Evolutionary conservation across 2,113 vertebrate genomes (phyloP), one percentile per base, ranked within the genome.

Genomic region (Sylvietta virens): DNA sequence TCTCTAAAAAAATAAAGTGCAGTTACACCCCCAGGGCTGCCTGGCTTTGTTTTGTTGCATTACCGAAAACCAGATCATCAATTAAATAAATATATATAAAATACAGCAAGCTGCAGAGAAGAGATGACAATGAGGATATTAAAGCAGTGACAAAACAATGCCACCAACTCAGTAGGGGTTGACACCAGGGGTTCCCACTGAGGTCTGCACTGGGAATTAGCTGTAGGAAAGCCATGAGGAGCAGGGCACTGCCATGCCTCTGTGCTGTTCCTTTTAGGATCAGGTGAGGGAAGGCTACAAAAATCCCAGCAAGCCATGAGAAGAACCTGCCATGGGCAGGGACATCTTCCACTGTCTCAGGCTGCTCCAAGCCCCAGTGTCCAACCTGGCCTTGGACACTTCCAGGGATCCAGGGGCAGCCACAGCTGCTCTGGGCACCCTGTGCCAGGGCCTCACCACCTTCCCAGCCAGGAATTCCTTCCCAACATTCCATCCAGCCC

Each of bases 341-440:
- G 33, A 51, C 21, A 71, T 21, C 16, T 81, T 0, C 19, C 37
- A 20, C 51, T 0, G 0, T 7, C 27, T 50, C 85, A 72, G 3
- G 4, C 0, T 40, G 35, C 13, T 35, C 66, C 65, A 39, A 45
- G 5, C 5, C 65, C 1, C 22, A 24, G 6, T 18, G 0, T 47
- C 57, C 76, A 65, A 0, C 37, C 37, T 20, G 26, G 31, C 27
- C 37, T 44, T 65, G 76, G 51, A 1, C 67, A 57, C 27, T 44
- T 0, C 26, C 57, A 65, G 42, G 31, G 57, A 64, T 48, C 19
- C 82, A 65, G 31, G 40, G 2, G 26, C 35, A 71, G 57, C 42
- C 76, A 42, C 66, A 72, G 66, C 57, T 79, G 0, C 74, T 56
- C 42, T 71, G 30, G 21, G 7, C 1, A 56, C 1, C 4, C 35